Evolutionary conservation across 2,113 vertebrate species (phyloP), one percentile per base, ranked within the genome.

Genomic region (Leptobrachium leishanense): DNA sequence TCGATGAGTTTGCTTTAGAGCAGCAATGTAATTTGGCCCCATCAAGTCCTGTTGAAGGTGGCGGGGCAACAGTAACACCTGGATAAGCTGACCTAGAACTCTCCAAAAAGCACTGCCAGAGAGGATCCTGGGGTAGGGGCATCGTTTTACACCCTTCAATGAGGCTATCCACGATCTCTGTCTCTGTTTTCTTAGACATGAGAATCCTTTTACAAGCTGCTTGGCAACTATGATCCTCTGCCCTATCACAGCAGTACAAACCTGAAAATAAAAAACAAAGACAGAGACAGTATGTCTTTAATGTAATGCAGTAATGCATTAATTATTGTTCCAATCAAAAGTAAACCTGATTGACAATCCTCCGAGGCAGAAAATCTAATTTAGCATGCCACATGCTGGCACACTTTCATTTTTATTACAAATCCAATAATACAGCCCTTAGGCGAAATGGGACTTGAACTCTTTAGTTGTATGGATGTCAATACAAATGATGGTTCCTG

Each of bases 61-160:
- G 93, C 39, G 94, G 91, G 74, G 97, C 95, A 15, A 92, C 84
- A n/a, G 93, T 95, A 72, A 95, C 89, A 11, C 92, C 94, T 4
- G 93, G 93, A 72, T 95, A 90, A 66, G 94, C 93, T 13, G 95
- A 95, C 39, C 95, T 93, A 0, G 96, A 94, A 10, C 94, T 97
- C 82, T 96, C 95, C 20, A 99, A 91, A 72, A 99, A 99, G 83
- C 98, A 99, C 79, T 98, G 98, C 98, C 97, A 99, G 77, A 99
- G 95, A 1, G 98, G 98, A 77, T 99, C 98, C 89, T 99, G 98
- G 46, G 98, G 98, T 64, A 99, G 95, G 2, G 98, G 98, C 88
- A 95, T 93, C 8, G 94, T 96, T 83, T 94, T 93, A 50, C 97
- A 99, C 68, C 97, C 95, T 20, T 92, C 88, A 20, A 99, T 99